Evolutionary conservation across 1,140 invertebrate genomes (phyloP), one percentile per base, ranked within the genome.

Genomic region (Euwallacea similis): DNA sequence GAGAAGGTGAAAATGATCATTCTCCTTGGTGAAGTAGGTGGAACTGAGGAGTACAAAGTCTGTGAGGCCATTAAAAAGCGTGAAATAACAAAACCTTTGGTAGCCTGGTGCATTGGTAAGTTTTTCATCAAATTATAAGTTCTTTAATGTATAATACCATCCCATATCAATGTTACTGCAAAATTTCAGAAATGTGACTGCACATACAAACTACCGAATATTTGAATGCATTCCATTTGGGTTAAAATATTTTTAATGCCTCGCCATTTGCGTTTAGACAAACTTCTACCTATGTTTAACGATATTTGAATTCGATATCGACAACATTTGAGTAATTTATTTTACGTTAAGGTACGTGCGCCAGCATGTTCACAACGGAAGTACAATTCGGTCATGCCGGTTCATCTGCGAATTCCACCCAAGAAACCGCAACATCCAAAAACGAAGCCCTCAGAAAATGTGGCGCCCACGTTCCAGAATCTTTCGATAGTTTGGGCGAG

Each of bases 321-420:
- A n/a, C 50, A n/a, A 55, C 0, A 54, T 33, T 67, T 50, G 21
- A 50, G 3, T 13, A 53, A 33, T 46, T 41, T 71, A 6, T 16
- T 60, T 73, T 11, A 54, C 21, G 1, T 33, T 33, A 33, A 74
- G 75, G 78, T 54, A 82, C 81, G 7, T 82, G 81, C 54, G 80
- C 81, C 6, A 87, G 87, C 62, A 97, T 98, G 95, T 98, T 98
- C 80, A 94, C 91, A 3, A 93, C 95, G 7, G 96, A 98, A 81
- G 97, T 99, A n/a, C 98, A 99, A 83, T 99, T 99, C 84, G 98
- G 98, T 0, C 98, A 99, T 85, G 98, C 98, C 75, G 98, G 98
- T 10, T 97, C 97, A 6, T 98, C 97, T 80, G 98, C 98, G 7
- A 96, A 98, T 79, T 96, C 93, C 6, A 92, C 94, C 47, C 81